Evolutionary conservation across 2,888 invertebrate species (phyloP), one percentile per base, ranked within the genome.

Genomic region (Hyalella azteca): DNA sequence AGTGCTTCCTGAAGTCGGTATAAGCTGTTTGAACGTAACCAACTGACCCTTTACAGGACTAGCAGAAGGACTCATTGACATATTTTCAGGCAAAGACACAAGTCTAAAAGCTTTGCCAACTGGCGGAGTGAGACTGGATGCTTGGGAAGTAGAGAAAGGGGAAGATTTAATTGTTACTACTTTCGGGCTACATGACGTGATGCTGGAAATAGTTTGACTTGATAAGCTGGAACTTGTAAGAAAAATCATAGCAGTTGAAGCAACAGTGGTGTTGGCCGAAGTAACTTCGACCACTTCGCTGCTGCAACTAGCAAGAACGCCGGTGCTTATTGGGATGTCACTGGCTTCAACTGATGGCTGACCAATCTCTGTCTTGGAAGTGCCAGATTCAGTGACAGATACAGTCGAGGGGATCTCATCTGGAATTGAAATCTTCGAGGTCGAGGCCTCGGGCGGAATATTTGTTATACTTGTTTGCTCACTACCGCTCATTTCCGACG

Each of bases 21-120:
- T 79, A n/a, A 84, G 78, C 19, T 80, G 84, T 78, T 84, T 84
- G 32, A 84, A 79, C n/a, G 84, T 84, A 41, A 84, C 84, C 59
- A 83, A 78, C 79, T 81, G 83, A 36, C 80, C 80, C 60, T 84
- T 84, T 9, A 84, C 81, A 45, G 82, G 82, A 78, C 84, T 84
- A 59, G 82, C 78, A 75, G 84, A 79, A 49, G 84, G 81, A 60
- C 81, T 81, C 79, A 84, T 81, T 75, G 84, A 75, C 77, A 79
- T 80, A 79, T 79, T 82, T 59, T 80, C 82, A 40, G 84, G 82
- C 73, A 84, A 77, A 73, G 84, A 81, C 75, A 84, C 84, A 73
- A 84, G 77, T 78, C 84, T 79, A 81, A 84, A 84, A 76, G 82
- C 80, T 78, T 80, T 84, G 50, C 84, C 84, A 15, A 79, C 80